Evolutionary conservation across 2,888 invertebrate species (phyloP), one percentile per base, ranked within the genome.

Genomic region (Lasioglossum marginatum): DNA sequence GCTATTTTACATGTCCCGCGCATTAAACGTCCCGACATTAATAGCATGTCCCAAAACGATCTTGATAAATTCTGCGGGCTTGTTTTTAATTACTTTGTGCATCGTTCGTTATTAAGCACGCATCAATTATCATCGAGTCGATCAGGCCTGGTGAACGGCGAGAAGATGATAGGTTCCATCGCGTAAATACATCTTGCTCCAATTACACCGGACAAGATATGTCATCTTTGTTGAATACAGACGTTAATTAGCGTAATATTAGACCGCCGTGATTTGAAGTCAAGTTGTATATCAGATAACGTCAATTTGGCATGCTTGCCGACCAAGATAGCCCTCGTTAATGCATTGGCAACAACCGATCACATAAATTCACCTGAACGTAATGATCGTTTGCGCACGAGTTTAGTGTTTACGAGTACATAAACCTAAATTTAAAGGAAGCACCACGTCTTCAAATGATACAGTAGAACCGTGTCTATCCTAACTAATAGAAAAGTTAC

Each of bases 61-160:
- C 74, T 81, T 81, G 80, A 88, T 92, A 90, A 92, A 92, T 92
- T 92, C 4, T 78, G 86, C 88, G 84, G 79, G 85, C 88, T 85
- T 88, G 87, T 88, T 92, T 88, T 92, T 92, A 92, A 92, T 92
- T 92, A 91, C 87, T 83, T 86, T 85, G 77, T 81, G 86, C 81
- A 85, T 85, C 84, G 90, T 85, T 71, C 88, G 77, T 90, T 90
- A 88, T 91, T 92, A 92, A 90, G 87, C 88, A 90, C 89, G 87
- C 91, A 91, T 93, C 91, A 92, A 93, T 93, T 93, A 93, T 92
- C 89, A 87, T 89, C 86, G 89, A 77, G 82, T 87, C 85, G 91
- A 90, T 89, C 89, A 81, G 79, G 82, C 77, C 45, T 57, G 57
- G 27, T 71, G 68, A 57, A 80, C 84, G 89, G 89, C 84, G 89